Conservation (phyloP, 1,140 invertebrate genomes). For the Pollicipes pollicipes region DNA sequence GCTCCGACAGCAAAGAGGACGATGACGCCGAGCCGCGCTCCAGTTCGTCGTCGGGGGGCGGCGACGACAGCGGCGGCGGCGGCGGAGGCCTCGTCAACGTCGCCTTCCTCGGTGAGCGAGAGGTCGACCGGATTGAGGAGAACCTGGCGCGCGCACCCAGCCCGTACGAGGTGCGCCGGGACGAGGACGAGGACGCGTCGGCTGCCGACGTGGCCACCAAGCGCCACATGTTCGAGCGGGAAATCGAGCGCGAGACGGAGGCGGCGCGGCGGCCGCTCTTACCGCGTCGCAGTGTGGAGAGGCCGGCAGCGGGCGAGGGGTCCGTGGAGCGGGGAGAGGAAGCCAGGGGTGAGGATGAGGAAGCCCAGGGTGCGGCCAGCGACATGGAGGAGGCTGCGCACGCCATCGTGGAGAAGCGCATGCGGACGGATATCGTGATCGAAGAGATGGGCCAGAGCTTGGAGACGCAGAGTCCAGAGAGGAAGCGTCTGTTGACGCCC, state of each 20-base stretch:
- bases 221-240: constrained; percentile 18
- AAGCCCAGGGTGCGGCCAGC: constrained; percentile 7
- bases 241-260: constrained; percentile 17
- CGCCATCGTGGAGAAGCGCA: constrained; percentile 17
- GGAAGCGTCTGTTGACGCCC: constrained; percentile 16
- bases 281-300: background rate
- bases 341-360: background rate
- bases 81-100: background rate
- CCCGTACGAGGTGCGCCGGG: constrained; percentile 22
- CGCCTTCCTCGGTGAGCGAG: constrained; percentile 15
- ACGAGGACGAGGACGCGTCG: constrained; percentile 16
- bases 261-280: background rate
- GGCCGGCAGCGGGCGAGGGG: background rate
- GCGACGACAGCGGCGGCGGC: background rate
- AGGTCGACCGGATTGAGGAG: constrained; percentile 20
- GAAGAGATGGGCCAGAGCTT: constrained; percentile 16
- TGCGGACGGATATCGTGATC: constrained; percentile 20
- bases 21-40: background rate
- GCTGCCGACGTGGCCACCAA: constrained; percentile 18
- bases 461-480: constrained; percentile 19
- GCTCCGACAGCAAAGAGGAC: background rate
- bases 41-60: background rate
- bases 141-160: constrained; percentile 16
- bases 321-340: too few species aligned
- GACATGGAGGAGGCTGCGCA: constrained; percentile 16